Evolutionary conservation across 2,113 vertebrate species (phyloP).

Genomic region (Hydropotes inermis): DNA sequence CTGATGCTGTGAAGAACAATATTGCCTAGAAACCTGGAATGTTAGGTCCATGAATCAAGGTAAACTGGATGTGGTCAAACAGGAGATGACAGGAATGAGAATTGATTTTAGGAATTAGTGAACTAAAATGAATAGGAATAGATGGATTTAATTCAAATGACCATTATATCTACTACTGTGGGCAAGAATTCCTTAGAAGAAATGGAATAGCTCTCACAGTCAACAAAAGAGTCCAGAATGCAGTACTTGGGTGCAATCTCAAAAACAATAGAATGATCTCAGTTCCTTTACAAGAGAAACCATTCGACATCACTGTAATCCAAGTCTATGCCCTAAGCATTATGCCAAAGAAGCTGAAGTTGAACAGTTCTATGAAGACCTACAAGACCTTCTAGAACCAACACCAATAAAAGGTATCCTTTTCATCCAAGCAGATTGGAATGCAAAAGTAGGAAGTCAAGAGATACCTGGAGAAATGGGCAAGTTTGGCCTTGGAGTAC

Average conservation of each 20-base stretch:
- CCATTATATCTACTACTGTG: neutral
- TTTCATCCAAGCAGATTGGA: too few relatives aligned
- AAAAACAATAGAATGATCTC: too few relatives aligned
- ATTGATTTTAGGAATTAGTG: neutral
- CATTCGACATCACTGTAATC: too few relatives aligned
- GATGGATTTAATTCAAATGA: neutral
- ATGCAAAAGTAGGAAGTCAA: too few relatives aligned
- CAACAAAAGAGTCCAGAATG: neutral
- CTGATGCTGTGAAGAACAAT: neutral
- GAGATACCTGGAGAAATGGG: too few relatives aligned
- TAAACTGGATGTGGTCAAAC: neutral
- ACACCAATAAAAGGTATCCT: too few relatives aligned
- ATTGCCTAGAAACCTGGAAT: neutral
- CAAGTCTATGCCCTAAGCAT: too few relatives aligned
- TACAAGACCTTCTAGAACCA: too few relatives aligned
- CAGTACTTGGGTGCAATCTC: too few relatives aligned
- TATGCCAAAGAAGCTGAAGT: too few relatives aligned
- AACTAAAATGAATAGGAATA: neutral
- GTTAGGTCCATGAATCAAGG: neutral
- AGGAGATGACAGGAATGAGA: neutral
- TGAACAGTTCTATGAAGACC: too few relatives aligned
- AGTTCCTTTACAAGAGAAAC: too few relatives aligned
- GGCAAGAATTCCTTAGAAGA: neutral
- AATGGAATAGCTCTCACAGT: neutral
- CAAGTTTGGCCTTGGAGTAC: neutral